Conservation (phyloP, 2,888 invertebrate species). For the Campoplex nolae region DNA sequence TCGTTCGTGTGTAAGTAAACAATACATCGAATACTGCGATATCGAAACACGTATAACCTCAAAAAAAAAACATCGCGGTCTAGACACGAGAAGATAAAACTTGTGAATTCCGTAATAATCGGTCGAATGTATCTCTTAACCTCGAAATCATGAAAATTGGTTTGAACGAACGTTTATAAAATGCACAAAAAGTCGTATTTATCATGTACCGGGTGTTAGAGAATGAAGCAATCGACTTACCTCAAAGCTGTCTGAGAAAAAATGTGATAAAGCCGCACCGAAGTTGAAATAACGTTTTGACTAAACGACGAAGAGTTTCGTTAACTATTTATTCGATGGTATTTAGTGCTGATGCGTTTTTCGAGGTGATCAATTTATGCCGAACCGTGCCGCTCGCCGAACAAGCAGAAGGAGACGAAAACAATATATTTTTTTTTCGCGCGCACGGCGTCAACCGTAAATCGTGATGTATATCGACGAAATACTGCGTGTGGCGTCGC, state of each 20-base stretch:
- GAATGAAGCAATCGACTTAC: constrained; percentile 42
- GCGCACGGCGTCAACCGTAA: constrained; percentile 29
- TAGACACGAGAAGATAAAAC: background rate
- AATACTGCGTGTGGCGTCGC: constrained; percentile 6
- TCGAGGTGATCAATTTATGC: background rate
- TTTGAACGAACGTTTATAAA: background rate
- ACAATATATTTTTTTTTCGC: constrained; percentile 25
- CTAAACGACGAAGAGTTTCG: background rate
- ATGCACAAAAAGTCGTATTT: background rate
- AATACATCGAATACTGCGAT: constrained; percentile 8
- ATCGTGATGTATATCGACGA: constrained; percentile 1
- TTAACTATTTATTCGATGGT: background rate
- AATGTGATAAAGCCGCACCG: background rate
- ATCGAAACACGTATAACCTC: constrained; percentile 33
- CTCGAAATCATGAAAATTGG: constrained; percentile 9
- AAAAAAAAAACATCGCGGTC: background rate
- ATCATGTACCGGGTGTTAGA: background rate
- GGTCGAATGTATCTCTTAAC: background rate
- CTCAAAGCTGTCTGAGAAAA: background rate
- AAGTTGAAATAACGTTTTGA: background rate
- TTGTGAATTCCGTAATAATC: background rate
- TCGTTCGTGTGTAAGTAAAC: constrained; percentile 8
- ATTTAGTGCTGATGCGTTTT: background rate
- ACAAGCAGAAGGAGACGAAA: background rate
- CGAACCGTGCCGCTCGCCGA: background rate